Base-by-base conservation (phyloP, 2,113 vertebrate species). In the Phalacrocorax aristotelis region DNA sequence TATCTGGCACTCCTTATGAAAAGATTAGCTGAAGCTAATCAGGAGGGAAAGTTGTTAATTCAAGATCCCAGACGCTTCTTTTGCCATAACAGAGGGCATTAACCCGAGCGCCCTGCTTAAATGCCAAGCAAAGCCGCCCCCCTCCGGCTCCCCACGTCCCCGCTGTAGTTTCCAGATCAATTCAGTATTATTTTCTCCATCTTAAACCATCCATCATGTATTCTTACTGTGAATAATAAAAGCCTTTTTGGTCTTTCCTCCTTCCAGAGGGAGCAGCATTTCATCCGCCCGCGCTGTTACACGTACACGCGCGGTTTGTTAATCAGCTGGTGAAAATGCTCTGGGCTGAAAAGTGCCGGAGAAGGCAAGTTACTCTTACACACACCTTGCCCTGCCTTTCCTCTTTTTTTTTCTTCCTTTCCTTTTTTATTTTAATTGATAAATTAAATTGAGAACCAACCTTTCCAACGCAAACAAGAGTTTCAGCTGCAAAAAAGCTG, bases 231-330 rank as follows among this genome's bases (percentile, higher is more conserved):
- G 57, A 60, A 29, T 34, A 70, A 27, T 27, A 66, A 86, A 66
- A 23, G 32, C 64, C 23, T 27, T 65, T 71, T 40, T 38, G 19
- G 30, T 57, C 62, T 44, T 86, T 34, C 22, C 62, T 42, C 51
- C 51, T 77, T 32, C 13, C 80, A 60, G 49, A 52, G 42, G 22
- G n/a, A 80, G 62, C 38, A 34, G n/a, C 18, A 10, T 34, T 54
- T 66, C 38, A 36, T 7, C 40, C 8, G 0, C 78, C 66, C 10
- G 21, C 0, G 5, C 30, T 15, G n/a, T 10, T 25, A 26, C 38
- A 20, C 0, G 6, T 6, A 21, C 64, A 27, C 55, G 14, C 27
- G 2, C 1, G 0, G 29, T 29, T 61, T 38, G 55, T 21, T 22
- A 8, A 52, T 10, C 72, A 38, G 66, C 49, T 12, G 16, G 18